These are phyloP conservation scores for Hyperopisus bebe DNA, from an alignment of 2,113 vertebrate species.

Conservation along the genomic window DNA sequence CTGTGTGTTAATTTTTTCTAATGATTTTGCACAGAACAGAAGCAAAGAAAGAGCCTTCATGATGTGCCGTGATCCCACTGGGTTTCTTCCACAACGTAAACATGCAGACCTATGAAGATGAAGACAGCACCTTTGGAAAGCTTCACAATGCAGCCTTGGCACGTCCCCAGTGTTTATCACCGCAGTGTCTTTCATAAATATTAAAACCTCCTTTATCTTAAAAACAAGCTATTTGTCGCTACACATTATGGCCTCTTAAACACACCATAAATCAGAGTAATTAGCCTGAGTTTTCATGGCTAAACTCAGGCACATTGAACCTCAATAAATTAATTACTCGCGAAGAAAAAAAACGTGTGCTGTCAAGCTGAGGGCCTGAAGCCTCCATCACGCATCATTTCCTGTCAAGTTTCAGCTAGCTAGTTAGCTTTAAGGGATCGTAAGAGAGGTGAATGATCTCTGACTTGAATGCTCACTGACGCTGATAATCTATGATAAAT, in stretches of 20 bases:
- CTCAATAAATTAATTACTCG: conserved; percentile 28
- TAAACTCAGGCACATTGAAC: conserved; percentile 33
- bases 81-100: background rate
- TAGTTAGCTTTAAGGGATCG: background rate
- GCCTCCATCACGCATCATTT: conserved; percentile 15
- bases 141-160: background rate
- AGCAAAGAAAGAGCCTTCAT: background rate
- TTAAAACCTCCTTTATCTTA: conserved; percentile 23
- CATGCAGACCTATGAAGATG: background rate
- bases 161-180: background rate
- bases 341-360: background rate
- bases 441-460: background rate
- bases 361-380: conserved; percentile 16
- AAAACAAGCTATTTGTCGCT: conserved; percentile 19
- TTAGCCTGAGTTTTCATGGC: conserved; percentile 19
- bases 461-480: background rate
- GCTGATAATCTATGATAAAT: background rate
- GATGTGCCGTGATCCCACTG: background rate
- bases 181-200: conserved; percentile 17
- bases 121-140: background rate
- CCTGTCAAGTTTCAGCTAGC: conserved; percentile 21
- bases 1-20: background rate
- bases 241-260: conserved; percentile 22
- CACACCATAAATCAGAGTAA: conserved; percentile 28
- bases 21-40: background rate